Base-by-base conservation (phyloP, 1,140 invertebrate species). In the Cyphomyrmex costatus region DNA sequence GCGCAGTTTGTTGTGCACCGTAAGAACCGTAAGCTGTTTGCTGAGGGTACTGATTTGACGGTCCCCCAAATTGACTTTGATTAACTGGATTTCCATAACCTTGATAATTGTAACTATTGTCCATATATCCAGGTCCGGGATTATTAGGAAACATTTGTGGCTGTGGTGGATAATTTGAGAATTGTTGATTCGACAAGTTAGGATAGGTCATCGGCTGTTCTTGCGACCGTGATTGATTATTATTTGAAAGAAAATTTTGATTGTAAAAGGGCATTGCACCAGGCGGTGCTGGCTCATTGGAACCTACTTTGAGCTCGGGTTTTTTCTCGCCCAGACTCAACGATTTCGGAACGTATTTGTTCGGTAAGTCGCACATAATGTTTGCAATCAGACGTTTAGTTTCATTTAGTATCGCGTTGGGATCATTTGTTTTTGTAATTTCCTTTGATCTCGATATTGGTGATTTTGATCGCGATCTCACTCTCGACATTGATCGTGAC, bases 311-410 rank as follows among this genome's bases (percentile, higher is more conserved):
- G 0, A 82, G 53, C n/a, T 86, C 79, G 0, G 19, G 24, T 36
- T 85, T 89, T 10, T 76, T 76, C 42, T 36, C 78, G 16, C 71
- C 42, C 21, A 83, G 58, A 82, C 83, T 74, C 2, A 85, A 91
- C 7, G 92, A 92, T 60, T 94, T 92, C 0, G 92, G 82, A 3
- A 93, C 92, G 66, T 94, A 95, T 74, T 95, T 96, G 65, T 94
- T 93, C 30, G 96, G 95, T 19, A 96, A 86, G 27, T 96, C 96
- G 6, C 96, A 96, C 96, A 97, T 97, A 8, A 97, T 95, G 87
- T 96, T 96, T 2, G 96, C 96, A 88, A 97, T 97, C 0, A 96
- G 91, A 63, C 95, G 95, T 88, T 97, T 96, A 0, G 96, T 96
- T 78, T 96, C 96, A 51, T 94, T 95, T 0, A 96, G 89, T 61